Evolutionary conservation across 2,888 invertebrate genomes (phyloP), one percentile per base, ranked within the genome.

Genomic region (Patella ulyssiponensis): DNA sequence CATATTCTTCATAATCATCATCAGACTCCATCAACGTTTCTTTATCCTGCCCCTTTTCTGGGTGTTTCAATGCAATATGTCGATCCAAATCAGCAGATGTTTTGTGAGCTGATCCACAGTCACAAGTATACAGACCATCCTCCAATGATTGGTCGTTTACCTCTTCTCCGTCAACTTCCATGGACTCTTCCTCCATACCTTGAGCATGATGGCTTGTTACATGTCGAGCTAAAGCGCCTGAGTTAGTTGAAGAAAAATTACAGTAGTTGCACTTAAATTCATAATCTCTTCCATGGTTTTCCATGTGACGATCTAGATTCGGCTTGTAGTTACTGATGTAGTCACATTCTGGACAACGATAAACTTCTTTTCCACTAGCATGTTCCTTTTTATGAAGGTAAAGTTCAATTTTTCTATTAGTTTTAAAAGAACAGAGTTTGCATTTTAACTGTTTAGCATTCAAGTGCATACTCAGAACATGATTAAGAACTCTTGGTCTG

Each of bases 321-420:
- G 97, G 97, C 92, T 93, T 93, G 93, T 96, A 96, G 33, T 97
- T 96, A 23, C 97, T 97, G 82, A 96, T 95, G 91, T 98, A 98
- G 90, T 97, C 96, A 92, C 98, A 98, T 91, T 96, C 95, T 78
- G 95, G 95, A 92, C 98, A 98, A 92, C 97, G 97, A 86, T 96
- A 85, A 12, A 82, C 76, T 75, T 75, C 27, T 54, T 64, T 64
- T 12, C 64, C 83, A 80, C 83, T 84, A 80, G 88, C 71, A 79
- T 87, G 82, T 75, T 81, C 81, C 5, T 88, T 80, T 74, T 97
- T 95, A 96, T 97, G 86, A 96, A 97, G 96, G 96, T 96, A 85
- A 81, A 88, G 89, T 82, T 91, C 89, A 76, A 87, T 85, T 78
- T 90, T 86, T 51, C 97, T 96, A 92, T 96, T 96, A 2, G 97